Conservation (phyloP, 2,113 vertebrate genomes). For the Percina caprodes region DNA sequence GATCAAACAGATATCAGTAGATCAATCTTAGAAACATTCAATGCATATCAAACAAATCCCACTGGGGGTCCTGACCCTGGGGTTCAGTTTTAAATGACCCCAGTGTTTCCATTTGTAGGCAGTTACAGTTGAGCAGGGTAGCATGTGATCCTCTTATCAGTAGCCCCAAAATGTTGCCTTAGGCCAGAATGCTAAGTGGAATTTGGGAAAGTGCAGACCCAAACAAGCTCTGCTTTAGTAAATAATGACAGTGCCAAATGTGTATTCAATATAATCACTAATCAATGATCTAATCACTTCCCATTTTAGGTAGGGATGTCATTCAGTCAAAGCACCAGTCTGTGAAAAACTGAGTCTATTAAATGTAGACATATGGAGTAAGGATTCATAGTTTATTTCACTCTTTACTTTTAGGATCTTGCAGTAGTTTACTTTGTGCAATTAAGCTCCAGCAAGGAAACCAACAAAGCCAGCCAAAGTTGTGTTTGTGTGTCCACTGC, state of each 20-base stretch:
- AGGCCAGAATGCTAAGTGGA: constrained; percentile 27
- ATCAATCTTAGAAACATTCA: not conserved
- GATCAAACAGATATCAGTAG: not conserved
- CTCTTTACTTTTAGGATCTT: constrained; percentile 7
- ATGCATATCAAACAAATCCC: not conserved
- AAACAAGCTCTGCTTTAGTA: constrained; percentile 36
- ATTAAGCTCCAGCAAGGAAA: not conserved
- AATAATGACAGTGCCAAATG: constrained; percentile 50
- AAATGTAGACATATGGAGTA: constrained; percentile 33
- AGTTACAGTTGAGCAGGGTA: constrained; percentile 22
- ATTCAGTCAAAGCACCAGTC: constrained; percentile 45
- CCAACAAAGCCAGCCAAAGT: not conserved
- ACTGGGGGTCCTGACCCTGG: not conserved
- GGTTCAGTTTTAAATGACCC: constrained; percentile 1
- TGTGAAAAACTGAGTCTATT: constrained; percentile 42
- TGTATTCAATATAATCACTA: constrained; percentile 59
- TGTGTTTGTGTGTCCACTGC: not conserved
- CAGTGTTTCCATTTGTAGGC: not conserved
- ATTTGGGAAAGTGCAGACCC: constrained; percentile 28
- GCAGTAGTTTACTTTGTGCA: not conserved
- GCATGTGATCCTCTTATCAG: constrained; percentile 25
- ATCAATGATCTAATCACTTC: constrained; percentile 63
- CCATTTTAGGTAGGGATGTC: constrained; percentile 42
- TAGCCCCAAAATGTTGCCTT: constrained; percentile 24
- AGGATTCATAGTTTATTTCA: constrained; percentile 38